phyloP scores from a whole-genome alignment of 2,113 vertebrate genomes.

The Eira barbara region DNA sequence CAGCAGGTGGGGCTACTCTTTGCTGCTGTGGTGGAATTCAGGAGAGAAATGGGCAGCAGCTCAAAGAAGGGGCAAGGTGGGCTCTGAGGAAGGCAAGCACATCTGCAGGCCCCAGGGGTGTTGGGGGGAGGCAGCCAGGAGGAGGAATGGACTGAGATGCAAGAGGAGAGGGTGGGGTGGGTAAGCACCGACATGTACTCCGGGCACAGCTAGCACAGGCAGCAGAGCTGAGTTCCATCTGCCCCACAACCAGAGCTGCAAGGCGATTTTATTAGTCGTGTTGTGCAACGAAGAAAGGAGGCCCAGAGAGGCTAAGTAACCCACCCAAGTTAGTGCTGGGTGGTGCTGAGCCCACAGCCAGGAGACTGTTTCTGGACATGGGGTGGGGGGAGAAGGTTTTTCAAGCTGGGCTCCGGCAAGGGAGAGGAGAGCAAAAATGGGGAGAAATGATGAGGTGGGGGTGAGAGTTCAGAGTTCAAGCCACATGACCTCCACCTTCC shows the following conservation, averaged over 20 bases:
- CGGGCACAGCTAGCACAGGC: not conserved
- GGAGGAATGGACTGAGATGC: not conserved
- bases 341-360: not conserved
- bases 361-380: not conserved
- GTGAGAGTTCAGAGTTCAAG: not conserved
- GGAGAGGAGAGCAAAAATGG: not conserved
- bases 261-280: not conserved
- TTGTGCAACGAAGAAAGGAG: not conserved
- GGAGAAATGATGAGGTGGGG: not conserved
- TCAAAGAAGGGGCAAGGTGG: not conserved
- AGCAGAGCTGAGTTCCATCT: not conserved
- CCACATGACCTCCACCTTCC: not conserved
- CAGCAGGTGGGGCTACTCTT: not conserved
- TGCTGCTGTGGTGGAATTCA: not conserved
- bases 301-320: not conserved
- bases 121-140: not conserved
- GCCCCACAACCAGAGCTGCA: not conserved
- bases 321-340: not conserved
- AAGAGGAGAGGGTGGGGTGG: not conserved
- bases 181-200: accelerated
- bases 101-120: not conserved
- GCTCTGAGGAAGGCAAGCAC: not conserved
- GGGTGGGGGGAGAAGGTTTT: not conserved
- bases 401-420: not conserved
- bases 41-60: not conserved